Percentiles rank a stretch among this genome's conserved stretches.
phyloP scores from a whole-genome alignment of 2,797 vertebrate species.

The Poeciliopsis infans region DNA sequence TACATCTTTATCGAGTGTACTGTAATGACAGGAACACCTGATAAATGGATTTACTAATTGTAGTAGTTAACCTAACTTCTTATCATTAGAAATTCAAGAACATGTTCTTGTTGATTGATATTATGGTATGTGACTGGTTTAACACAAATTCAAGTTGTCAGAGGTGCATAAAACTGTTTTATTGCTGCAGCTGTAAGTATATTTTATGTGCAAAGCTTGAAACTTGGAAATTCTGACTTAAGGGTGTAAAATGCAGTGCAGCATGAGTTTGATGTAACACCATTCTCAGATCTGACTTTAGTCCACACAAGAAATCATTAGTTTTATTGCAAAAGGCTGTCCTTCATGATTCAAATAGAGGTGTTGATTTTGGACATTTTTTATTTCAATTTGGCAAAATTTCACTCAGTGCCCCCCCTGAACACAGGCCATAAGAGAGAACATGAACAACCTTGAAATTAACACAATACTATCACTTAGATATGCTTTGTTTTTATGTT shows the following conservation, averaged over 20 bases:
- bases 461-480: background rate
- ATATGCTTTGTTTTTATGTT: background rate
- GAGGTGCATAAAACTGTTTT: background rate
- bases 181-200: background rate
- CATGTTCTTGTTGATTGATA: background rate
- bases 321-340: background rate
- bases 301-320: background rate
- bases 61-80: background rate
- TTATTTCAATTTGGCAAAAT: background rate
- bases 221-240: background rate
- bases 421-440: background rate
- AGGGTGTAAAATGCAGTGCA: background rate
- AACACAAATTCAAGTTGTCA: background rate
- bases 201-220: background rate
- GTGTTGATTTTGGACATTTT: background rate
- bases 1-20: no score
- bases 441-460: background rate
- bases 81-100: background rate
- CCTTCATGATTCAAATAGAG: background rate
- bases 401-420: background rate
- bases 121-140: background rate
- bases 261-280: background rate
- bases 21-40: background rate
- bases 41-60: background rate
- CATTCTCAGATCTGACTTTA: background rate